Base-by-base conservation (phyloP, 2,888 invertebrate genomes). In the Himalopsyche japonica region DNA sequence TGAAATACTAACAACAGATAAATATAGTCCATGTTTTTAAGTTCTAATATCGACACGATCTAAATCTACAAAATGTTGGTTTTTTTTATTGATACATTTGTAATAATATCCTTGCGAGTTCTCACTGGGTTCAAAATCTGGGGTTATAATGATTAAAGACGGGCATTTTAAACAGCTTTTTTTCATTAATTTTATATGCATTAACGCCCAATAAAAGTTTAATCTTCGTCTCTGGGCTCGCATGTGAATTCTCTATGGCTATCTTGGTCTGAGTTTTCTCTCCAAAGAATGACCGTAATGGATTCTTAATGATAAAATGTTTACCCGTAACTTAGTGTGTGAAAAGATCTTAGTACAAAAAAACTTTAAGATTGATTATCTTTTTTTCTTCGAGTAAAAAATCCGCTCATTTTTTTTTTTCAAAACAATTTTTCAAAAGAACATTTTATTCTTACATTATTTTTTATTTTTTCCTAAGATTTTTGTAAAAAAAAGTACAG, bases 281-380 rank as follows among this genome's bases (percentile, higher is more conserved):
- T 79, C 27, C 57, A 32, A 49, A 64, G 81, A 76, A 76, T 76
- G 85, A 83, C 84, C 80, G 79, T 86, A 85, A 86, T 86, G 86
- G 85, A 84, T 85, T 86, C 85, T 86, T 86, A 86, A 86, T 85
- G 86, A 85, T 85, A 30, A 82, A 86, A 86, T 78, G 85, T 64
- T 84, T 79, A 32, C 47, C 78, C 47, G 82, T 81, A 70, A 27
- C 70, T 84, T 81, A 78, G 84, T 81, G 83, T 77, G 64, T 81
- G 80, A 43, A 64, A 24, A 30, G 80, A 77, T 43, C 43, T 32
- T 43, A 43, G 37, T 48, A 79, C 79, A 83, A 83, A 76, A 83
- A 70, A 82, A 48, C 24, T 76, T 80, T 70, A 79, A 80, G 83
- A 80, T 83, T 83, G 80, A 83, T 83, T 83, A 83, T 64, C 76